phyloP scores from a whole-genome alignment of 1,140 invertebrate genomes.

The Drosophila eugracilis region DNA sequence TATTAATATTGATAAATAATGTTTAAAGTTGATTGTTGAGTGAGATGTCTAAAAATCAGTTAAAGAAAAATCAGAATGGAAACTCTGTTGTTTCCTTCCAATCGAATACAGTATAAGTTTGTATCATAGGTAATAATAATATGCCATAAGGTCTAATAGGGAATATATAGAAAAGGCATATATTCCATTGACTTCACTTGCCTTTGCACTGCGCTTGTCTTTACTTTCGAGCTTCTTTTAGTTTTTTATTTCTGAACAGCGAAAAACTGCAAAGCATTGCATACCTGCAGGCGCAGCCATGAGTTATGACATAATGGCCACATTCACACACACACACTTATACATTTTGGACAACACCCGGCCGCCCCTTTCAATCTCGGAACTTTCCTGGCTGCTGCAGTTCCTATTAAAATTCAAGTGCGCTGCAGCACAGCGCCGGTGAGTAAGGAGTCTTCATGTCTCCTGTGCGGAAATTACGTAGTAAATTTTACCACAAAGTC shows the following conservation, averaged over 20 bases:
- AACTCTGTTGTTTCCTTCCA: too few relatives aligned
- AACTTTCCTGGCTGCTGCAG: constrained; percentile 22
- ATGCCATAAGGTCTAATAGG: too few relatives aligned
- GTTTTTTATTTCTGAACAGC: constrained; percentile 60
- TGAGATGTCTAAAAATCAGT: too few relatives aligned
- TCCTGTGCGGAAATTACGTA: constrained; percentile 53
- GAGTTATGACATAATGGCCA: constrained; percentile 68
- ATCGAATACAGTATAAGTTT: too few relatives aligned
- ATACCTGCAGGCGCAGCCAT: constrained; percentile 49
- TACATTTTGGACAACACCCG: constrained; percentile 6
- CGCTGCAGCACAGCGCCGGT: constrained; percentile 27
- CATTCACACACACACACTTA: constrained; percentile 19
- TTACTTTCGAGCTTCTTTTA: constrained; percentile 9
- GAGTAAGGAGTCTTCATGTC: constrained; percentile 11
- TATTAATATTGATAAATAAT: too few relatives aligned
- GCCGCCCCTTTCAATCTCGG: neutral
- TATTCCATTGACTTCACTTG: too few relatives aligned
- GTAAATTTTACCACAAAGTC: constrained; percentile 63
- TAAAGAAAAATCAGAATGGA: too few relatives aligned
- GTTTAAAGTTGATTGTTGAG: too few relatives aligned
- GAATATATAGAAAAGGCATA: too few relatives aligned
- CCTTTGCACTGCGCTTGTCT: too few relatives aligned
- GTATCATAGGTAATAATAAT: too few relatives aligned
- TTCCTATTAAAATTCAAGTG: constrained; percentile 77
- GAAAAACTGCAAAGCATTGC: constrained; percentile 37